Percentiles rank a stretch among this genome's conserved stretches.
These are phyloP conservation scores for Mamestra brassicae DNA, from an alignment of 2,888 invertebrate genomes.

Conservation along the genomic window DNA sequence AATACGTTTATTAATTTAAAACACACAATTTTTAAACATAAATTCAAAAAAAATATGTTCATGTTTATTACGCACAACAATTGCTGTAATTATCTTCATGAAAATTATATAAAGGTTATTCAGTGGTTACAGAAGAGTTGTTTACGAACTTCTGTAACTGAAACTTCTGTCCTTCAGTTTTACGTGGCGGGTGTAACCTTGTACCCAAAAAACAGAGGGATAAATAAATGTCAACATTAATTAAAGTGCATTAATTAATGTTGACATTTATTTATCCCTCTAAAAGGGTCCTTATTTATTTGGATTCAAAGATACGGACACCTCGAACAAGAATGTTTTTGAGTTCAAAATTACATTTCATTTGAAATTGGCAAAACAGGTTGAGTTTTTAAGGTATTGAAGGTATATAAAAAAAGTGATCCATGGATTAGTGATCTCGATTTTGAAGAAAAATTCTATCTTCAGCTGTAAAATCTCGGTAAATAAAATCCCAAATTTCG, in stretches of 20 bases:
- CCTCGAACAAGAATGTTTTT: neutral
- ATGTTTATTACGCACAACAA: no score
- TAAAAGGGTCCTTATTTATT: slow-evolving; percentile 43
- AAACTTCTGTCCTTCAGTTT: slow-evolving; percentile 21
- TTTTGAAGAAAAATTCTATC: no score
- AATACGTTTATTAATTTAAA: no score
- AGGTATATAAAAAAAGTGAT: neutral
- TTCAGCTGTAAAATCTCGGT: neutral
- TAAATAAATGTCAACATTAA: slow-evolving; percentile 35
- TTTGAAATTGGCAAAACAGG: neutral
- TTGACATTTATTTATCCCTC: no score
- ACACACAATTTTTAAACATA: no score
- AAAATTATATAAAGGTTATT: no score
- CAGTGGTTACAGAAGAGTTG: no score
- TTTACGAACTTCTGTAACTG: neutral
- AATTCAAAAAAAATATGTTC: no score
- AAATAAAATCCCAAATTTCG: no score
- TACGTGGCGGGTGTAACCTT: neutral
- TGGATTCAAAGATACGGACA: slow-evolving; percentile 15
- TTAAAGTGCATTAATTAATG: slow-evolving; percentile 33
- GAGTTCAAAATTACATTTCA: neutral
- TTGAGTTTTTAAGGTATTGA: neutral
- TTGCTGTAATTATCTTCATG: no score
- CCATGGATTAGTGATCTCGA: no score
- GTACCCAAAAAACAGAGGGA: neutral